Evolutionary conservation across 2,113 vertebrate species (phyloP).

Genomic region (Corythaeola cristata): DNA sequence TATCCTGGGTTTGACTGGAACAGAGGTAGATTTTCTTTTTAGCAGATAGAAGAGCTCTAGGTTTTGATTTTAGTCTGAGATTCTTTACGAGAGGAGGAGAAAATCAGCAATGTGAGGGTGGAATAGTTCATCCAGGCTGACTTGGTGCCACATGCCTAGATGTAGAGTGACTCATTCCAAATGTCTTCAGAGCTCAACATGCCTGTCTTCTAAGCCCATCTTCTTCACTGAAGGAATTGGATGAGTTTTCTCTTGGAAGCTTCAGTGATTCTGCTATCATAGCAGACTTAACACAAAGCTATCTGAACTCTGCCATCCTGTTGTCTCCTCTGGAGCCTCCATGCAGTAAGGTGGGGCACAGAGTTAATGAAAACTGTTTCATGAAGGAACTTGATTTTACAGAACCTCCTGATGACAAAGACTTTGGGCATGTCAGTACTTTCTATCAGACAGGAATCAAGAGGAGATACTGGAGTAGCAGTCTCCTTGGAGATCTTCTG

Average conservation of each 20-base stretch:
- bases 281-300: conserved; percentile 71
- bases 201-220: conserved; percentile 35
- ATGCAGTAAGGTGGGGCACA: conserved; percentile 6
- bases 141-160: conserved; percentile 73
- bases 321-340: conserved; percentile 78
- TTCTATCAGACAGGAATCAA: conserved; percentile 42
- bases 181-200: conserved; percentile 82
- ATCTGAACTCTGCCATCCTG: conserved; percentile 73
- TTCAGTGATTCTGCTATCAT: conserved; percentile 61
- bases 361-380: conserved; percentile 60
- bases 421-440: neutral
- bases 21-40: no score
- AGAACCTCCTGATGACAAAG: conserved; percentile 38
- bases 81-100: conserved; percentile 12
- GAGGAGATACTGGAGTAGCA: conserved; percentile 90
- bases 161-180: conserved; percentile 83
- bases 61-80: no score
- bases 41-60: no score
- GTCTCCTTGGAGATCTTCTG: conserved; percentile 87
- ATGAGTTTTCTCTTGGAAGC: conserved; percentile 56
- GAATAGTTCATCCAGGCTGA: conserved; percentile 89
- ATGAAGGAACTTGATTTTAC: conserved; percentile 89
- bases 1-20: no score
- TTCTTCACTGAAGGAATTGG: conserved; percentile 48
- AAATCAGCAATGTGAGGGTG: neutral